These are phyloP conservation scores for Aphodius sticticus DNA, from an alignment of 2,888 invertebrate genomes.

Conservation along the genomic window DNA sequence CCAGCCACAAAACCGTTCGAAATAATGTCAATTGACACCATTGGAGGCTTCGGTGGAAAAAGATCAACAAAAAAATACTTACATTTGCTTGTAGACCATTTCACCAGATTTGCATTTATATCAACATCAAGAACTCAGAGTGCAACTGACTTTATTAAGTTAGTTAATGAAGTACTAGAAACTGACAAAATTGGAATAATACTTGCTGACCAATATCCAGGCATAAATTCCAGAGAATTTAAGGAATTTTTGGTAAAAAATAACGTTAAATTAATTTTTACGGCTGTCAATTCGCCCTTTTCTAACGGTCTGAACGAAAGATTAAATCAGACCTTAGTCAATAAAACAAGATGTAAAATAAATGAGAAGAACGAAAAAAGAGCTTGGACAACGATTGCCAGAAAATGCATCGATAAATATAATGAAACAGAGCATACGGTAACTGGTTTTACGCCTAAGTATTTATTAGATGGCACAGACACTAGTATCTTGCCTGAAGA, in stretches of 20 bases:
- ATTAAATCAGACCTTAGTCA: constrained; percentile 10
- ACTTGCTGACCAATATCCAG: constrained; percentile 22
- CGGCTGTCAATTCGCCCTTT: constrained; percentile 18
- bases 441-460: constrained; percentile 41
- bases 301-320: constrained; percentile 26
- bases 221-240: constrained; percentile 28
- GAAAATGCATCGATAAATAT: constrained; percentile 44
- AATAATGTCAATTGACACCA: constrained; percentile 49
- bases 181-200: constrained; percentile 17
- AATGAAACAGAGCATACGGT: constrained; percentile 47
- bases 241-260: constrained; percentile 17
- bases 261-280: constrained; percentile 14
- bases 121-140: constrained; percentile 44
- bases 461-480: constrained; percentile 37
- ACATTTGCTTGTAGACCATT: constrained; percentile 48
- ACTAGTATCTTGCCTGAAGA: constrained; percentile 34
- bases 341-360: constrained; percentile 12
- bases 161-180: constrained; percentile 34
- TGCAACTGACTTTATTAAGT: constrained; percentile 45
- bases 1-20: constrained; percentile 47
- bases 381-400: constrained; percentile 11
- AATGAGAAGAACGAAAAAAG: constrained; percentile 10
- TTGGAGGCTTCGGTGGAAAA: constrained; percentile 46
- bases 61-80: constrained; percentile 48
- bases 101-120: constrained; percentile 47